Evolutionary conservation across 2,888 invertebrate species (phyloP).

Genomic region (Synergus japonicus): DNA sequence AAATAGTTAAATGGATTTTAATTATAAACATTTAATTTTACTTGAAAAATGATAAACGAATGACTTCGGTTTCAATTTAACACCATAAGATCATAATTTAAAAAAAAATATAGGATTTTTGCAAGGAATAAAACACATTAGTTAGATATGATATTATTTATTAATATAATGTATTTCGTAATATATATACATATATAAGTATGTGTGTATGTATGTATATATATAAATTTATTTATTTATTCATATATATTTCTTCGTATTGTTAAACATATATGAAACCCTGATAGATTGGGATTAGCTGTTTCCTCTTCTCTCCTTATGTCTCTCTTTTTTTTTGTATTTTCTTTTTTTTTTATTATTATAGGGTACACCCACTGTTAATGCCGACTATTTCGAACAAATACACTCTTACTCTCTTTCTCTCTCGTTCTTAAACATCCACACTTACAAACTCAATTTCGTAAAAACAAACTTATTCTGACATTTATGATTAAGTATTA

Average conservation of each 20-base stretch:
- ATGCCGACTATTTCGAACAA: conserved; percentile 48
- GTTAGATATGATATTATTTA: conserved; percentile 72
- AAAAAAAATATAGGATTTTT: background rate
- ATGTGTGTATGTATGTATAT: conserved; percentile 61
- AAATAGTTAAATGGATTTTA: no score
- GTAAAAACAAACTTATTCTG: background rate
- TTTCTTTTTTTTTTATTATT: conserved; percentile 52
- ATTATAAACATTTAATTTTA: no score
- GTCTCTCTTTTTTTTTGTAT: conserved; percentile 23
- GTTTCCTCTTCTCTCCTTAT: conserved; percentile 49
- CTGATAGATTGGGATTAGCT: conserved; percentile 73
- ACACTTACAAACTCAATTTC: background rate
- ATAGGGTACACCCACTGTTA: conserved; percentile 55
- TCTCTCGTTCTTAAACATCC: conserved; percentile 24
- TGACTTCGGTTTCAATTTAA: background rate
- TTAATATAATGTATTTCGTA: conserved; percentile 74
- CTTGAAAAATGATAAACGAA: no score
- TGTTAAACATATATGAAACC: conserved; percentile 72
- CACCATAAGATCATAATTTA: background rate
- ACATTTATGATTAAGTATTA: background rate
- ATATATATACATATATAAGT: conserved; percentile 71
- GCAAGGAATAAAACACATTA: conserved; percentile 47
- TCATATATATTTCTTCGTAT: conserved; percentile 63
- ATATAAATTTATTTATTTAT: conserved; percentile 56
- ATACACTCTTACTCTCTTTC: conserved; percentile 24